Evolutionary conservation across 2,113 vertebrate genomes (phyloP).

Genomic region (Rhinoderma darwinii): DNA sequence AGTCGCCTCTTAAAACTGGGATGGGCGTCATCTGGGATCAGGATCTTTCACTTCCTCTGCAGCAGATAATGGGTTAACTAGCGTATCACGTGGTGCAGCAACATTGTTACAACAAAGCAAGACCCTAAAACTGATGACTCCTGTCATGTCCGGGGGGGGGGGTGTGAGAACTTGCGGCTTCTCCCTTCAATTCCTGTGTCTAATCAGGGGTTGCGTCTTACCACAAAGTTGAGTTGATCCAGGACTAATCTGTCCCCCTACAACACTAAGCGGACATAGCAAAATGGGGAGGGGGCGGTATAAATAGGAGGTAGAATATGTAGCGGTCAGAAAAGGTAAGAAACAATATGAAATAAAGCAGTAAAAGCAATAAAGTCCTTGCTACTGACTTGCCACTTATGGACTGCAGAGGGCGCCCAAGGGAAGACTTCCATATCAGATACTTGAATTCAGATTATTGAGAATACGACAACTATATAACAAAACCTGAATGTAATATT

Average conservation of each 20-base stretch:
- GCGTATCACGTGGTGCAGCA: not conserved
- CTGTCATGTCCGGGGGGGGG: not conserved
- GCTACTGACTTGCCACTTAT: not conserved
- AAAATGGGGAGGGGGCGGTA: too few species aligned
- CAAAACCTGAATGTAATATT: not conserved
- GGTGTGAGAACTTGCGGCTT: too few species aligned
- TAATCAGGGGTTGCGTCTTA: too few species aligned
- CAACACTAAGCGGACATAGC: too few species aligned
- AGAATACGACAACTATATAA: too few species aligned
- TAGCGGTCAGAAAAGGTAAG: not conserved
- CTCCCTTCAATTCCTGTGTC: too few species aligned
- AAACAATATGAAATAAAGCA: not conserved
- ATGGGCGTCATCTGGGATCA: too few species aligned
- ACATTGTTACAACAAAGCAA: not conserved
- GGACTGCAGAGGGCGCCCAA: constrained; percentile 24
- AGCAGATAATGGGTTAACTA: not conserved
- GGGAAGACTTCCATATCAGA: not conserved
- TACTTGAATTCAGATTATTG: not conserved
- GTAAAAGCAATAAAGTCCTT: not conserved
- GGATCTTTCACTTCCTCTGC: not conserved
- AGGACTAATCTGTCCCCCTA: too few species aligned
- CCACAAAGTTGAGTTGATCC: too few species aligned
- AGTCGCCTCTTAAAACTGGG: too few species aligned
- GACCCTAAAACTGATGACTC: not conserved
- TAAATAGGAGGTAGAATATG: too few species aligned